Base-by-base conservation (phyloP, 2,888 invertebrate genomes). In the Trilocha varians region DNA sequence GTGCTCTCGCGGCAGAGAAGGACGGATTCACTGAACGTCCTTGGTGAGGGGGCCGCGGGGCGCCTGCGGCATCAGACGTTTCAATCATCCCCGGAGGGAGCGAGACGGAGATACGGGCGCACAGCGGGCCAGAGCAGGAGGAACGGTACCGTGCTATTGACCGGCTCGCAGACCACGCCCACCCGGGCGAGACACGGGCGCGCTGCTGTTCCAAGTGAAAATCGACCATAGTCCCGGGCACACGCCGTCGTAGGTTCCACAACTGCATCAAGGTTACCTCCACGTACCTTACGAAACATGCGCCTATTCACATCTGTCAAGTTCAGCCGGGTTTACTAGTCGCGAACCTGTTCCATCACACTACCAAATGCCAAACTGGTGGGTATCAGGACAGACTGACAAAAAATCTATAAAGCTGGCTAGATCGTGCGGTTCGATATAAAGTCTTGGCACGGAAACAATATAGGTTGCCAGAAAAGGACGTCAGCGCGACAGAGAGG, bases 1-100 rank as follows among this genome's bases (percentile, higher is more conserved):
- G 85, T 85, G 85, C 83, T 84, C 74, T 79, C 83, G 78, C 79
- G 78, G 78, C 84, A 80, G 84, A 84, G 83, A 78, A 82, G 84
- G 84, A 85, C 84, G 84, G 84, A 85, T 84, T 84, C 84, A 85
- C 84, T 85, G 83, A 83, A 83, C 83, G 85, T 84, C 84, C 85
- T 84, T 84, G 84, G 80, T 70, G 71, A 70, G 78, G 82, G 82
- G 80, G 78, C 66, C 70, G 79, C 70, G 84, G 84, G 83, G 83
- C 84, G 84, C 84, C 79, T 83, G 85, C 84, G 85, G 85, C 84
- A 78, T 82, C 80, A 83, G 80, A 84, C 85, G 82, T 82, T 85
- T 84, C 84, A 84, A 85, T 85, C 84, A 85, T 85, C 82, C 84
- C 84, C 74, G 65, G 74, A 62, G 78, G 65, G 72, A 79, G 55